These are phyloP conservation scores for Lontra canadensis DNA, from an alignment of 2,113 vertebrate genomes.

Conservation along the genomic window DNA sequence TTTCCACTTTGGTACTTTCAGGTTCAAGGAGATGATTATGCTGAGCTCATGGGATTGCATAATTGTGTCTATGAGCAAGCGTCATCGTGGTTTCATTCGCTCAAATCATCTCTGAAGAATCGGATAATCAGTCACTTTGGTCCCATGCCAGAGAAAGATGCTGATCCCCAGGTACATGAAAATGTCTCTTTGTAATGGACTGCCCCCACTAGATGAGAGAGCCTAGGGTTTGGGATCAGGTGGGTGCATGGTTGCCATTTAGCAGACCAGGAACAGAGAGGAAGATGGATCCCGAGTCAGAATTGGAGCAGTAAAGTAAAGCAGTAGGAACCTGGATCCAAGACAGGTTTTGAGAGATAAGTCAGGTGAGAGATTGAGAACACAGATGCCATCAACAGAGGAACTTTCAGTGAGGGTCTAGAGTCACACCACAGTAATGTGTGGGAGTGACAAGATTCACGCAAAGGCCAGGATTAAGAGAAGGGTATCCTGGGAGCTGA, in stretches of 20 bases:
- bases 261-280: neutral
- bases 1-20: conserved; percentile 71
- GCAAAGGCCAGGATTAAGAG: neutral
- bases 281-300: neutral
- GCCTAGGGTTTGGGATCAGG: neutral
- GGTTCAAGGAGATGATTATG: conserved; percentile 87
- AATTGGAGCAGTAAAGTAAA: neutral
- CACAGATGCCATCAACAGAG: neutral
- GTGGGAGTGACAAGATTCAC: neutral
- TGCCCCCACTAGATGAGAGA: neutral
- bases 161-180: conserved; percentile 86
- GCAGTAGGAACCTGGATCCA: neutral
- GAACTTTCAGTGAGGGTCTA: neutral
- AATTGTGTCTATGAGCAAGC: conserved; percentile 88
- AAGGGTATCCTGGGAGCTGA: neutral
- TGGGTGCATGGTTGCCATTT: neutral
- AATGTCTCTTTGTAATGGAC: neutral
- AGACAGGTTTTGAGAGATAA: neutral
- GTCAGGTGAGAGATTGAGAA: neutral
- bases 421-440: neutral
- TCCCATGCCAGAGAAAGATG: conserved; percentile 88
- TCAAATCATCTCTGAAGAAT: conserved; percentile 85
- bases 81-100: conserved; percentile 86
- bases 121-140: conserved; percentile 89
- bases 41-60: conserved; percentile 84